Percentiles rank a stretch among this genome's conserved stretches.
phyloP scores from a whole-genome alignment of 2,797 vertebrate species.

The Phrynocephalus vlangalii region DNA sequence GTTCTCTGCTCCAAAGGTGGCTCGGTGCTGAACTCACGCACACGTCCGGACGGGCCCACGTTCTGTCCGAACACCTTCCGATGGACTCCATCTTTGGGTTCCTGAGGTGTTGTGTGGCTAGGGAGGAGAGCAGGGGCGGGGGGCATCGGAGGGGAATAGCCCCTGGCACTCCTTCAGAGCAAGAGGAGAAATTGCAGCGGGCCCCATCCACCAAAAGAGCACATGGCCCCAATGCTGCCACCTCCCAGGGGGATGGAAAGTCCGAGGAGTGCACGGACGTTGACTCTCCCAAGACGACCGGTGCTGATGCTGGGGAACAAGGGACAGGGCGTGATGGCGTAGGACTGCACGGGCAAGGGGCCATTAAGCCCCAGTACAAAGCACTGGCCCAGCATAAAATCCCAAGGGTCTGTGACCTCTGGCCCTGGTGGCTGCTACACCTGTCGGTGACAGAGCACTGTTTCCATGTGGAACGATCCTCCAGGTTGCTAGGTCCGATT shows the following conservation, averaged over 20 bases:
- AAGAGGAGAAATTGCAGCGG: no score
- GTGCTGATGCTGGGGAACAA: neutral
- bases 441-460: no score
- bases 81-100: no score
- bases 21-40: neutral
- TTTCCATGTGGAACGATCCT: neutral
- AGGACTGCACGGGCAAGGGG: neutral
- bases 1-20: neutral
- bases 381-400: neutral
- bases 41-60: neutral
- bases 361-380: no score
- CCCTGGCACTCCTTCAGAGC: no score
- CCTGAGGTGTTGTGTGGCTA: no score
- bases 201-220: no score
- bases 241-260: neutral
- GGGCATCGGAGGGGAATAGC: neutral
- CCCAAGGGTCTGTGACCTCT: neutral
- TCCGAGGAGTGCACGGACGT: neutral
- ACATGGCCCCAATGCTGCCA: no score
- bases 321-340: no score
- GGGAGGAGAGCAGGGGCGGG: neutral
- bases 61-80: neutral
- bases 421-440: neutral
- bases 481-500: neutral
- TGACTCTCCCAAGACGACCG: neutral